Conservation (phyloP, 2,797 vertebrate genomes). For the Antennarius maculatus region DNA sequence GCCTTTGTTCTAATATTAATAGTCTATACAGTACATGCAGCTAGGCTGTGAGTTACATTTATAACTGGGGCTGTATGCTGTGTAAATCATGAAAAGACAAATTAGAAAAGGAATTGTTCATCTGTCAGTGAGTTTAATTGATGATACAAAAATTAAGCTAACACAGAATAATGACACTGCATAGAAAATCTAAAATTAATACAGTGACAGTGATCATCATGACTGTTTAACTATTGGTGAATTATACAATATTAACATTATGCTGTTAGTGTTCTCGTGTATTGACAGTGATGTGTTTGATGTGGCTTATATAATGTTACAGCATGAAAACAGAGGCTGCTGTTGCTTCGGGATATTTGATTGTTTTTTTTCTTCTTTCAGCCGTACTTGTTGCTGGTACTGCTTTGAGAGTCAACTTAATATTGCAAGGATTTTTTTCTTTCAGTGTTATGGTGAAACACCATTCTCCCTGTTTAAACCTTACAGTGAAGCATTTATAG, state of each 20-base stretch:
- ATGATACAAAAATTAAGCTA: neutral
- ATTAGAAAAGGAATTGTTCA: neutral
- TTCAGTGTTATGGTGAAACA: no score
- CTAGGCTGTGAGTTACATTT: no score
- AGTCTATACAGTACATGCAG: no score
- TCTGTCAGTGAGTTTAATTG: neutral
- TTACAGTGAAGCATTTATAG: slow-evolving; percentile 18
- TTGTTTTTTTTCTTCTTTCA: slow-evolving; percentile 17
- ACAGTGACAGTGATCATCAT: neutral
- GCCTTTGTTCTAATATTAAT: no score
- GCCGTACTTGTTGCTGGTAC: slow-evolving; percentile 17
- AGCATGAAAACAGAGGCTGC: neutral
- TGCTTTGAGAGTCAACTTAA: slow-evolving; percentile 17
- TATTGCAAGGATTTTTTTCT: slow-evolving; percentile 1
- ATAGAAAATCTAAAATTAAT: neutral
- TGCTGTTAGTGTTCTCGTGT: neutral
- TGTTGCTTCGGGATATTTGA: slow-evolving; percentile 23
- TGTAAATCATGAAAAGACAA: no score
- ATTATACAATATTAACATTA: neutral
- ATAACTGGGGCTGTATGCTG: no score
- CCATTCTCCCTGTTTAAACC: neutral
- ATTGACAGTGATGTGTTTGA: neutral
- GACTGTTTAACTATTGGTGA: neutral
- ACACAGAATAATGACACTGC: neutral
- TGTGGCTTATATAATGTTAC: slow-evolving; percentile 3